Evolutionary conservation across 2,888 invertebrate species (phyloP).

Genomic region (Lycophotia porphyrea): DNA sequence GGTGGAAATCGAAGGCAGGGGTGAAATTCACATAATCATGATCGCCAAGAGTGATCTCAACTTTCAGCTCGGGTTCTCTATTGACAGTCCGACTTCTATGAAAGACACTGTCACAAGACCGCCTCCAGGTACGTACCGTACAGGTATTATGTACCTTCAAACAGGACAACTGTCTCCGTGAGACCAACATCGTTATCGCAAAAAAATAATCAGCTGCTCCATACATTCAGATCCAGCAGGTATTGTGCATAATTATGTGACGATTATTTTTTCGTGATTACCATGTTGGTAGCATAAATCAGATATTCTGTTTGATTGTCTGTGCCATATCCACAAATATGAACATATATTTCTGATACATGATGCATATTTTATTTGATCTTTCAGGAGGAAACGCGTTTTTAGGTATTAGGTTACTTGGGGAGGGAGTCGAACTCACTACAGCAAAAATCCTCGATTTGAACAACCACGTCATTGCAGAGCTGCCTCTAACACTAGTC

Average conservation of each 20-base stretch:
- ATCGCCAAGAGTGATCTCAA: conserved; percentile 70
- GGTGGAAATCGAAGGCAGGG: conserved; percentile 67
- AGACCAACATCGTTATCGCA: neutral
- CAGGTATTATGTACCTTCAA: neutral
- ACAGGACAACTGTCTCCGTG: neutral
- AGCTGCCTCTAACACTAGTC: conserved; percentile 65
- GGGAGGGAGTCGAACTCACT: conserved; percentile 67
- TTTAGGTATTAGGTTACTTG: conserved; percentile 72
- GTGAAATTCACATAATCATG: conserved; percentile 64
- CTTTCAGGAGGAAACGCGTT: conserved; percentile 71
- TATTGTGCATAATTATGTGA: no score
- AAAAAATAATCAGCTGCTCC: no score
- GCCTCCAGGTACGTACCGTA: conserved; percentile 74
- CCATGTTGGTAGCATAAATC: neutral
- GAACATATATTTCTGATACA: neutral
- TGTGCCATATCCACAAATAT: neutral
- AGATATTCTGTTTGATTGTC: neutral
- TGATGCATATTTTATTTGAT: neutral
- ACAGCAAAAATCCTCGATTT: conserved; percentile 70
- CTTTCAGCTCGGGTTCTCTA: conserved; percentile 77
- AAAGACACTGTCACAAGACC: conserved; percentile 74
- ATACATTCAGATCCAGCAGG: neutral
- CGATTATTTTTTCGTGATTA: neutral
- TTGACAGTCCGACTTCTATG: conserved; percentile 66
- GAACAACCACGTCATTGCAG: conserved; percentile 63